Percentiles rank a stretch among this genome's conserved stretches.
Evolutionary conservation across 2,888 invertebrate genomes (phyloP).

Genomic region (Cryptocephalus moraei): DNA sequence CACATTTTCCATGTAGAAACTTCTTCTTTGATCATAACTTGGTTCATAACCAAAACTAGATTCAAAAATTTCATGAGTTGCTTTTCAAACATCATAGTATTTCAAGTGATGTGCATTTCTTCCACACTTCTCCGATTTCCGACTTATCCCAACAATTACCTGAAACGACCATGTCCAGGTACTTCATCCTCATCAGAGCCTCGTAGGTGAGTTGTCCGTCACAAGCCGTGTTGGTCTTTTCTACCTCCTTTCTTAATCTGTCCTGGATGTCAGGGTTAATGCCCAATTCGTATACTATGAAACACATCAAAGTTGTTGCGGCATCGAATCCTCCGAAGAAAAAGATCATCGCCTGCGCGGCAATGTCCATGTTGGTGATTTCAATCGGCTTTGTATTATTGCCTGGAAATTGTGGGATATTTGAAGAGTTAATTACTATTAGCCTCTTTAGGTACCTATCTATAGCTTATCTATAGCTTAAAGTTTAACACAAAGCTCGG

Average conservation of each 20-base stretch:
- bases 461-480: no score
- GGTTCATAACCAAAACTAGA: no score
- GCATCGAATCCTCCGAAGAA: constrained; percentile 44
- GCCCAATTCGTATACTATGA: constrained; percentile 46
- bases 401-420: constrained; percentile 10
- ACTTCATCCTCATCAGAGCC: constrained; percentile 38
- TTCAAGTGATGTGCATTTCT: no score
- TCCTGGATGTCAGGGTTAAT: constrained; percentile 47
- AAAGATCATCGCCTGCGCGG: constrained; percentile 42
- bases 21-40: no score
- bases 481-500: no score
- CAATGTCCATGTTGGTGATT: constrained; percentile 4
- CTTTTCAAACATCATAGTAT: no score
- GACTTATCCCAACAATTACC: constrained; percentile 3
- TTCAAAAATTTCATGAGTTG: no score
- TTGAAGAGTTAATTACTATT: no score
- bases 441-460: no score
- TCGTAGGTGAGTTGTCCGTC: constrained; percentile 34
- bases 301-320: constrained; percentile 38
- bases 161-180: constrained; percentile 41
- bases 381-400: constrained; percentile 8
- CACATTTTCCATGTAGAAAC: no score
- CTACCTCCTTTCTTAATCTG: constrained; percentile 44
- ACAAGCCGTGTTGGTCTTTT: constrained; percentile 27
- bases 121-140: no score